These are phyloP conservation scores for Ardeotis arabs DNA, from an alignment of 2,113 vertebrate species.

Conservation along the genomic window DNA sequence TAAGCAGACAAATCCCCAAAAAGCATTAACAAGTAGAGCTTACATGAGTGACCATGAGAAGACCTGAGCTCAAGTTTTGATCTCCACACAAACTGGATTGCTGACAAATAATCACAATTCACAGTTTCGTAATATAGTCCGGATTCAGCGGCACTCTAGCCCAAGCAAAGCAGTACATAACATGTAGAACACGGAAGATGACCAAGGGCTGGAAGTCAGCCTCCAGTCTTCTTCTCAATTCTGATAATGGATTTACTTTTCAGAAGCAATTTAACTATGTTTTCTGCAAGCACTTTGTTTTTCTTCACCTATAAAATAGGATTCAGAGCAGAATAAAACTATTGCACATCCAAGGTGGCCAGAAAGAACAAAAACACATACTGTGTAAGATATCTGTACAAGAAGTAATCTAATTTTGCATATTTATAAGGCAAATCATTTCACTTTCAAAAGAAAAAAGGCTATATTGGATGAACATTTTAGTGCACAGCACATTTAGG, in stretches of 20 bases:
- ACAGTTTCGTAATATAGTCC: neutral
- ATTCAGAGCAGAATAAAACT: neutral
- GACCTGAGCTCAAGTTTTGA: neutral
- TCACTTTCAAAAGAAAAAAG: neutral
- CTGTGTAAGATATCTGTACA: neutral
- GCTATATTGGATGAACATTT: neutral
- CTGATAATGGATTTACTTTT: neutral
- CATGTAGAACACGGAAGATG: neutral
- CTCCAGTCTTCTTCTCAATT: neutral
- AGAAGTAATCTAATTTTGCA: neutral
- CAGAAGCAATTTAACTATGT: neutral
- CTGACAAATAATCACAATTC: neutral
- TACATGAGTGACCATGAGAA: neutral
- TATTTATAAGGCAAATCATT: constrained; percentile 34
- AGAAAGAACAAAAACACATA: neutral
- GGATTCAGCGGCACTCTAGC: neutral
- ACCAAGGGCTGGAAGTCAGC: neutral
- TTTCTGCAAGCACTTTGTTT: neutral
- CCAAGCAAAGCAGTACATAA: neutral
- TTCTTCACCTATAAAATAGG: neutral
- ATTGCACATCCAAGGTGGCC: neutral
- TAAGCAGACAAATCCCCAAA: neutral
- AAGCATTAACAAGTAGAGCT: neutral
- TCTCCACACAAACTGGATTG: neutral
- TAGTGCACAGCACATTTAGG: neutral